phyloP scores from a whole-genome alignment of 2,797 vertebrate species.

The Cossypha niveicapilla region DNA sequence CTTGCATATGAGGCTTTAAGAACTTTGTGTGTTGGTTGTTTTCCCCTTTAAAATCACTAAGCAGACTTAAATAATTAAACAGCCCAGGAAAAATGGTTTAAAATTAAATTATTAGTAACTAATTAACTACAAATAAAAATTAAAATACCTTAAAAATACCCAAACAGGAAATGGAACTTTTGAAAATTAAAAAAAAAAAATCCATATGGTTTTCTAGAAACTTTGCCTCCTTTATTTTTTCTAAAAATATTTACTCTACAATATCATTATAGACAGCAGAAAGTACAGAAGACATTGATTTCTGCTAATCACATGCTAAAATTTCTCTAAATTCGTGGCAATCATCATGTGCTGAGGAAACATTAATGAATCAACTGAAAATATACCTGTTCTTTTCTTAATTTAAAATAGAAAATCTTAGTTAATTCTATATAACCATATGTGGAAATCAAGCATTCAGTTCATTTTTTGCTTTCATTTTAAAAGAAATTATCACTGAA shows the following conservation, averaged over 20 bases:
- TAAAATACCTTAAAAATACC: not conserved
- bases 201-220: not conserved
- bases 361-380: not conserved
- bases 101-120: not conserved
- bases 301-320: not conserved
- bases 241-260: not conserved
- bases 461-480: not conserved
- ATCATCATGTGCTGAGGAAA: not conserved
- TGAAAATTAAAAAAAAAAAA: not conserved
- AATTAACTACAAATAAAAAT: not conserved
- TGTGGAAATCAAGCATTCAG: not conserved
- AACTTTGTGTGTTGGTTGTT: not conserved
- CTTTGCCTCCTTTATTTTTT: not conserved
- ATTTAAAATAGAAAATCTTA: not conserved
- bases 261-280: not conserved
- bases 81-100: not conserved
- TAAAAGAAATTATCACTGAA: not conserved
- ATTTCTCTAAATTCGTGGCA: not conserved
- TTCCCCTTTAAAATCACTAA: not conserved
- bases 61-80: not conserved
- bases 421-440: not conserved
- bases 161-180: not conserved
- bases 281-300: not conserved
- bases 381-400: not conserved
- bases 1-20: not conserved